Conservation (phyloP, 1,140 invertebrate genomes). For the Reticulitermes speratus region DNA sequence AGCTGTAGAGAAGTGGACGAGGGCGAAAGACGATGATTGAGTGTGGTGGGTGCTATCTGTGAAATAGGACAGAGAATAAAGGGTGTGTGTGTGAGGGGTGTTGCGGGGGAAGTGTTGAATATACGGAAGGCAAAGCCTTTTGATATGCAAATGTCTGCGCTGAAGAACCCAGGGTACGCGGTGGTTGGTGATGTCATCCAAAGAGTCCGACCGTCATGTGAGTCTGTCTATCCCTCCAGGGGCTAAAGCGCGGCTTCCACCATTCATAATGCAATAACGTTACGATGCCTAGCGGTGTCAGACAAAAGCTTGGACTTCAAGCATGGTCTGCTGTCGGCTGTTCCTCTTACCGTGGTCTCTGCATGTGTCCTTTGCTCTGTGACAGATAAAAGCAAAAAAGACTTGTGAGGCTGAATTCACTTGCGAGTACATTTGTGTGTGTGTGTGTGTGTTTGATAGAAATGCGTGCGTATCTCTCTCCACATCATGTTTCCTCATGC, state of each 20-base stretch:
- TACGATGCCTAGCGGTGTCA: neutral
- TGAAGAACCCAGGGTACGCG: neutral
- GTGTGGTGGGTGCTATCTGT: neutral
- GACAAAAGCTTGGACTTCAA: neutral
- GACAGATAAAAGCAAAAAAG: neutral
- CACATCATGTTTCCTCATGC: neutral
- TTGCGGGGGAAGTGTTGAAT: neutral
- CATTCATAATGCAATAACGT: slow-evolving; percentile 13
- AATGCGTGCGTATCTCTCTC: neutral
- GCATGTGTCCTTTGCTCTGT: neutral
- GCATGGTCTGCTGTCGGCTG: neutral
- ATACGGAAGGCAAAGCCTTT: slow-evolving; percentile 3
- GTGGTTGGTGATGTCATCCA: neutral
- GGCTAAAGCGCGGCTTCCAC: neutral
- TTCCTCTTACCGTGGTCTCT: neutral
- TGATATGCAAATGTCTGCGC: neutral
- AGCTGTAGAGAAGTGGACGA: neutral
- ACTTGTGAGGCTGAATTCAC: neutral
- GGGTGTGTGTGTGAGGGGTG: neutral
- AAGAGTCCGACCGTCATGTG: neutral
- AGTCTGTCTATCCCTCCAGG: neutral
- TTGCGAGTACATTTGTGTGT: neutral
- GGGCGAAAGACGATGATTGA: neutral
- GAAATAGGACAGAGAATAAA: neutral
- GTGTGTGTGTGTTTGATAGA: neutral